These are phyloP conservation scores for Polydrusus cervinus DNA, from an alignment of 2,888 invertebrate genomes.

Conservation along the genomic window DNA sequence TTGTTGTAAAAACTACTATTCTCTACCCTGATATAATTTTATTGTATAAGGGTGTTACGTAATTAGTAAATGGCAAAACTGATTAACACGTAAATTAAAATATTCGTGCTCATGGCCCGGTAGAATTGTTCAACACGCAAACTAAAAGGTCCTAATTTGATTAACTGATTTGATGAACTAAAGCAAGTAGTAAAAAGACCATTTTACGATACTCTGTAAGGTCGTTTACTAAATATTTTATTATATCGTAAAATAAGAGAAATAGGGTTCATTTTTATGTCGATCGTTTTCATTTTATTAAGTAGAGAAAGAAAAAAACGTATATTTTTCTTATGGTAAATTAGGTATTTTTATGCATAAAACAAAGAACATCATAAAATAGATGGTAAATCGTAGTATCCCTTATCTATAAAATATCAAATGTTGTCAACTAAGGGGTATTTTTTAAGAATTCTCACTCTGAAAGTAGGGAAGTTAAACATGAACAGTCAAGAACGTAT, in stretches of 20 bases:
- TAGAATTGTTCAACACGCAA: constrained; percentile 46
- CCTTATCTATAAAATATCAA: too few relatives aligned
- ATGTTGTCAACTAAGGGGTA: too few relatives aligned
- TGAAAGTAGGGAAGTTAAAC: too few relatives aligned
- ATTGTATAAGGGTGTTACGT: constrained; percentile 61
- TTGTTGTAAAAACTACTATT: too few relatives aligned
- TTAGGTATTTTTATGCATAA: constrained; percentile 10
- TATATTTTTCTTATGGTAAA: constrained; percentile 1
- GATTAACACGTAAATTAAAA: constrained; percentile 63
- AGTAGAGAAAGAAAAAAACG: background rate
- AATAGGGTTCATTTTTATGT: constrained; percentile 28
- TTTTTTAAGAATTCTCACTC: too few relatives aligned
- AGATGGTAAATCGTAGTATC: background rate
- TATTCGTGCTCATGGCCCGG: constrained; percentile 53
- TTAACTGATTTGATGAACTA: constrained; percentile 43
- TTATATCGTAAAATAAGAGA: constrained; percentile 31
- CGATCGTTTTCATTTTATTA: constrained; percentile 25
- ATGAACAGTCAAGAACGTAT: too few relatives aligned
- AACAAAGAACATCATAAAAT: background rate
- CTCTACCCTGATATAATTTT: constrained; percentile 50
- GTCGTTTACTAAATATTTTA: constrained; percentile 39
- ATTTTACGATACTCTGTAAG: constrained; percentile 30
- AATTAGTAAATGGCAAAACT: constrained; percentile 62
- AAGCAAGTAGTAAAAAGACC: constrained; percentile 46
- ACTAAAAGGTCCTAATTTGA: constrained; percentile 43